Conservation (phyloP, 2,888 invertebrate genomes). For the Archips crataeganus region DNA sequence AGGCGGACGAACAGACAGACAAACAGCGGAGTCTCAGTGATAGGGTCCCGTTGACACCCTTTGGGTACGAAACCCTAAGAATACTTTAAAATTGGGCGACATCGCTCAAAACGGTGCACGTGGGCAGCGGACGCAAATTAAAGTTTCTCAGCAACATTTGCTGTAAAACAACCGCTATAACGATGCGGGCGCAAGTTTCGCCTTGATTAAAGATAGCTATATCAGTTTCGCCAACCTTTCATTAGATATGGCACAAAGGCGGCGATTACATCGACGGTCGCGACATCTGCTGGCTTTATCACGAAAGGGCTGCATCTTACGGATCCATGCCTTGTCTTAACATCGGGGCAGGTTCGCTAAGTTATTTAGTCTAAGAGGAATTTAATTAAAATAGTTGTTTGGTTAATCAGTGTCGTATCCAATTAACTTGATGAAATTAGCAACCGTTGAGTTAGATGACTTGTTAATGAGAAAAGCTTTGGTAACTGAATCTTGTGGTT, state of each 20-base stretch:
- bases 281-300: constrained; percentile 82
- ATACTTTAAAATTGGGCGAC: not conserved
- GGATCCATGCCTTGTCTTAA: constrained; percentile 45
- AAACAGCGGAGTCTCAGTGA: no score
- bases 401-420: constrained; percentile 39
- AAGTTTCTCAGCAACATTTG: constrained; percentile 57
- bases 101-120: not conserved
- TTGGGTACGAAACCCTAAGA: not conserved
- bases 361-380: constrained; percentile 33
- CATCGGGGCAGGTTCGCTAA: constrained; percentile 27
- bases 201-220: constrained; percentile 84
- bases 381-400: constrained; percentile 42
- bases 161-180: constrained; percentile 72
- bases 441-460: constrained; percentile 31
- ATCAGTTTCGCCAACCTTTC: constrained; percentile 83
- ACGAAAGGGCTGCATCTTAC: constrained; percentile 78
- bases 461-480: constrained; percentile 32
- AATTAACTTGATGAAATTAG: constrained; percentile 40
- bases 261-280: constrained; percentile 74
- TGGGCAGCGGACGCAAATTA: constrained; percentile 44
- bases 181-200: constrained; percentile 74
- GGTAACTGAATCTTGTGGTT: constrained; percentile 24
- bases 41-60: no score
- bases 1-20: no score
- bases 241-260: constrained; percentile 80